Evolutionary conservation across 2,113 vertebrate genomes (phyloP).

Genomic region (Oreocharis arfaki): DNA sequence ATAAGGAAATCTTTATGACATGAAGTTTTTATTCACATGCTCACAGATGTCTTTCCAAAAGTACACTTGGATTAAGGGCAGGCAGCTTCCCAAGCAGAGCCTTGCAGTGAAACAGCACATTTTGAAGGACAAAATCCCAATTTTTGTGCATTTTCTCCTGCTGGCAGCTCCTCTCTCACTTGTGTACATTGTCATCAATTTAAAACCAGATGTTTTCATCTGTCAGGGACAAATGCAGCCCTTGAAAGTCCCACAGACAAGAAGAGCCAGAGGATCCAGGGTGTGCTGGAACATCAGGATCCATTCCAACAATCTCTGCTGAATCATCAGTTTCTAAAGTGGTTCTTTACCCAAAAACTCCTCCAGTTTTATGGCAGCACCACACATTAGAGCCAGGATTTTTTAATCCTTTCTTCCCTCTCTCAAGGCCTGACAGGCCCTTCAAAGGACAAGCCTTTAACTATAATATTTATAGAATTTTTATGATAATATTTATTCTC

Average conservation of each 20-base stretch:
- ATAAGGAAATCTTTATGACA: not conserved
- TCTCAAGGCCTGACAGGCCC: not conserved
- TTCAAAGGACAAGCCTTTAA: not conserved
- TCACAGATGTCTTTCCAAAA: not conserved
- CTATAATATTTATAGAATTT: conserved; percentile 14
- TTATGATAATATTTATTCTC: not conserved
- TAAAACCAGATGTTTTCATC: conserved; percentile 50
- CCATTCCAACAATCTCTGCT: not conserved
- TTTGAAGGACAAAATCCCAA: not conserved
- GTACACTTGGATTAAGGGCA: not conserved
- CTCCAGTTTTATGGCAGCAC: not conserved
- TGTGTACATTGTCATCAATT: not conserved
- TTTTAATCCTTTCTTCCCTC: not conserved
- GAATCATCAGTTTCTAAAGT: not conserved
- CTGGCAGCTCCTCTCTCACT: conserved; percentile 15
- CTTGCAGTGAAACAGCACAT: not conserved
- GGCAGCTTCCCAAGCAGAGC: not conserved
- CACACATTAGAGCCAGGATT: not conserved
- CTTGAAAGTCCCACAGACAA: not conserved
- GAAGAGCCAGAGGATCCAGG: not conserved
- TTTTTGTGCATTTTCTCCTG: not conserved
- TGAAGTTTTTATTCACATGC: not conserved
- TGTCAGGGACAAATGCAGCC: not conserved
- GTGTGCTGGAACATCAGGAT: not conserved
- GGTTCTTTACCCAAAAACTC: not conserved